A percentile compares a stretch with the other conserved stretches of the same genome.
Conservation (phyloP, 2,113 vertebrate species). For the Aphyosemion australe region DNA sequence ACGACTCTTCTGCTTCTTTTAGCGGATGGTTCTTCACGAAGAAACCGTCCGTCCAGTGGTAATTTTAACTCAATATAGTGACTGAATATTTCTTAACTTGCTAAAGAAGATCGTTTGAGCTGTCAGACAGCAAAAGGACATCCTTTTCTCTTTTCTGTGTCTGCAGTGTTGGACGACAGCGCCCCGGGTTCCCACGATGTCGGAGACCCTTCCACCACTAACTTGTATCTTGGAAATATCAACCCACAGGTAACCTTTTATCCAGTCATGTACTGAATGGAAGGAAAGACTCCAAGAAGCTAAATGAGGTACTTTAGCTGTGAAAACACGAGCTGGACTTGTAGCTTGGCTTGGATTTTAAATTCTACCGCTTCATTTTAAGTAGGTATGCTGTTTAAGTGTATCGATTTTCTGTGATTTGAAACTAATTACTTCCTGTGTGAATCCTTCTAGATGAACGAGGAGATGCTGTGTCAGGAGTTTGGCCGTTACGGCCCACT, state of each 20-base stretch:
- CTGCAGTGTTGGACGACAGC: slow-evolving; percentile 93
- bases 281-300: no score
- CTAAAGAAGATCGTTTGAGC: slow-evolving; percentile 31
- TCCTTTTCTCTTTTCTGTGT: slow-evolving; percentile 57
- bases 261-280: neutral
- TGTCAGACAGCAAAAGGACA: slow-evolving; percentile 60
- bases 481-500: slow-evolving; percentile 97
- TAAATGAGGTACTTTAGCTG: neutral
- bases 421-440: neutral
- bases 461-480: slow-evolving; percentile 99
- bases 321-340: neutral
- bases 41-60: slow-evolving; percentile 98
- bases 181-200: slow-evolving; percentile 98
- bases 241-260: slow-evolving; percentile 89
- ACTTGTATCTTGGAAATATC: slow-evolving; percentile 98
- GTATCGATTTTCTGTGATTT: neutral
- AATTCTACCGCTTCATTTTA: neutral
- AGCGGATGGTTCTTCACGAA: slow-evolving; percentile 97
- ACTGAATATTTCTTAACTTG: slow-evolving; percentile 62
- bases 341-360: neutral
- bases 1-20: slow-evolving; percentile 80
- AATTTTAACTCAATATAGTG: slow-evolving; percentile 81
- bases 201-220: slow-evolving; percentile 97
- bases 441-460: slow-evolving; percentile 88
- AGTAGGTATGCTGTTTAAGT: neutral